Evolutionary conservation across 53 echinoderm and acorn worm species (phyloP).

Genomic region (Apostichopus leukothele): DNA sequence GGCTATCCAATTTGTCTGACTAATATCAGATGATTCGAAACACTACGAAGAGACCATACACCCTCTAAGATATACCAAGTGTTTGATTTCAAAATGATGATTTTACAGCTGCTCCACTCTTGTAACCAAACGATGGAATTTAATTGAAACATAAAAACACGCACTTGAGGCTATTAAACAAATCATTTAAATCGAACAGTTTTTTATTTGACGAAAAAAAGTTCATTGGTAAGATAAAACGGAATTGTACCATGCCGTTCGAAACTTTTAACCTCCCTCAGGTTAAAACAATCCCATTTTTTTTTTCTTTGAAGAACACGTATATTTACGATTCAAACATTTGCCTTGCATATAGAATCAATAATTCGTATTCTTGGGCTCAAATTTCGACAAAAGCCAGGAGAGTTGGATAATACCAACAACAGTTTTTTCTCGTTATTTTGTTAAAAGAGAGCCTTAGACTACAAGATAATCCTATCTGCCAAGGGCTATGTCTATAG

Average conservation of each 20-base stretch:
- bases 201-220: conserved; percentile 7
- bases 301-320: background rate
- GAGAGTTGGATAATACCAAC: conserved; percentile 28
- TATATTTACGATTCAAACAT: conserved; percentile 41
- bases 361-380: conserved; percentile 35
- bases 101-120: conserved; percentile 15
- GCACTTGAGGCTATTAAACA: conserved; percentile 35
- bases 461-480: conserved; percentile 29
- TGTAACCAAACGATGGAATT: conserved; percentile 19
- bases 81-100: conserved; percentile 11
- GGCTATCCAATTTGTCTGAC: background rate
- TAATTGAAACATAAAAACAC: conserved; percentile 15
- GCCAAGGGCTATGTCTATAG: conserved; percentile 25
- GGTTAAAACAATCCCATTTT: conserved; percentile 13
- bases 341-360: conserved; percentile 28
- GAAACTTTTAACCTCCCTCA: conserved; percentile 45
- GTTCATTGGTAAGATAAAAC: conserved; percentile 37
- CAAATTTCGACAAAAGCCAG: conserved; percentile 30
- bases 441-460: conserved; percentile 28
- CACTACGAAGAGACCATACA: too few relatives aligned
- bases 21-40: background rate
- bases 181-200: conserved; percentile 35
- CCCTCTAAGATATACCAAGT: background rate
- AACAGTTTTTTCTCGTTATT: conserved; percentile 19
- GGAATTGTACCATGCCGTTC: conserved; percentile 20